Conservation (phyloP, 2,797 vertebrate genomes). For the Setipinna tenuifilis region DNA sequence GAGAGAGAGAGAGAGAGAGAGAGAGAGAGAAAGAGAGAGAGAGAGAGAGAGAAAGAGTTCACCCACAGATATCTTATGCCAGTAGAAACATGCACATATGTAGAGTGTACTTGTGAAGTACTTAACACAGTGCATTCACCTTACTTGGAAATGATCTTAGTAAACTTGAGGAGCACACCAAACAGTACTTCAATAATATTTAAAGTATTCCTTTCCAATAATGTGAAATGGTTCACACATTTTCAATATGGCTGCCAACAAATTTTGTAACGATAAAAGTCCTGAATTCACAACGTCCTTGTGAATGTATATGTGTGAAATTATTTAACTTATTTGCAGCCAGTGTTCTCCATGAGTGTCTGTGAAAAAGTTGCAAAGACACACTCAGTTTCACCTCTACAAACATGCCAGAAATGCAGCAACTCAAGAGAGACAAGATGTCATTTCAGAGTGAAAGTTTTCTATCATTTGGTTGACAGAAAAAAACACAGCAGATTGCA, state of each 20-base stretch:
- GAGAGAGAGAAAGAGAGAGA: too few species aligned
- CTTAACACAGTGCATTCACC: background rate
- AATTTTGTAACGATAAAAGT: background rate
- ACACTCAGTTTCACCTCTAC: background rate
- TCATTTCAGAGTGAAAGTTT: background rate
- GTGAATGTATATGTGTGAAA: background rate
- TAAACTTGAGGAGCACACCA: too few species aligned
- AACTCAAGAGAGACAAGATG: background rate
- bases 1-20: too few species aligned
- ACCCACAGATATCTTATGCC: background rate
- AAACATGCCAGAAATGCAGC: background rate
- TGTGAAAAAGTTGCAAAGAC: background rate
- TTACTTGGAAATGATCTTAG: background rate
- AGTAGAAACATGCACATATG: background rate
- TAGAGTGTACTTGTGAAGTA: background rate
- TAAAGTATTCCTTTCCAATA: background rate
- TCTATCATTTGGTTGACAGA: background rate
- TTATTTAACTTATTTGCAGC: background rate
- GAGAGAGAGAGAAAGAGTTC: background rate
- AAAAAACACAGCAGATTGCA: background rate
- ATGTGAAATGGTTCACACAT: background rate
- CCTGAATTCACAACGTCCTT: background rate
- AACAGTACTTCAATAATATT: too few species aligned
- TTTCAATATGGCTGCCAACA: background rate
- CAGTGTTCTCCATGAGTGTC: background rate